Evolutionary conservation across 2,113 vertebrate genomes (phyloP).

Genomic region (Oenanthe melanoleuca): DNA sequence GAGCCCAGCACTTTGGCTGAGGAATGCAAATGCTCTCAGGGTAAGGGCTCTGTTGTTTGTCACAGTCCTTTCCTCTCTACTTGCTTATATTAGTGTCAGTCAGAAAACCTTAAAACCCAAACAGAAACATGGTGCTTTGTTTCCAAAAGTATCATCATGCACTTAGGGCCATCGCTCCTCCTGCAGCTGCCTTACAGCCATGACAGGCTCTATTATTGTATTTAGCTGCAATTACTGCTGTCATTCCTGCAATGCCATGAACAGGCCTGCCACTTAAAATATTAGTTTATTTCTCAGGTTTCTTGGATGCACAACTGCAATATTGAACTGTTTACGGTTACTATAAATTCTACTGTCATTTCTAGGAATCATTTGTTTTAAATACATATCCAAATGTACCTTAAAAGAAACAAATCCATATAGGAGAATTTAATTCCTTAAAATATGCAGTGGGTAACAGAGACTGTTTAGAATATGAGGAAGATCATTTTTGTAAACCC

Average conservation of each 20-base stretch:
- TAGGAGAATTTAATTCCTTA: background rate
- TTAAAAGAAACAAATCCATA: slow-evolving; percentile 23
- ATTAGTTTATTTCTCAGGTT: background rate
- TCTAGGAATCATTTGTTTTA: slow-evolving; percentile 1
- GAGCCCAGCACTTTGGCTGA: background rate
- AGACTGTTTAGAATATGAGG: background rate
- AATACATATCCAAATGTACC: background rate
- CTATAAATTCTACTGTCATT: background rate
- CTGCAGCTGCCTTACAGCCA: background rate
- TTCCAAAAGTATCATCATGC: background rate
- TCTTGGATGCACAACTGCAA: background rate
- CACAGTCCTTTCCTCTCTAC: background rate
- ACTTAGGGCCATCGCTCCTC: background rate
- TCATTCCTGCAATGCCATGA: background rate
- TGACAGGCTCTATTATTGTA: background rate
- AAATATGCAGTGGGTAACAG: background rate
- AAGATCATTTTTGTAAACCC: background rate
- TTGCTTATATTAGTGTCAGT: background rate
- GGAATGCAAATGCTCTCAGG: background rate
- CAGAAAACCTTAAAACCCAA: background rate
- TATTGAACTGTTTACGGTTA: background rate
- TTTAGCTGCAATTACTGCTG: background rate
- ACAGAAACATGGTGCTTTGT: background rate
- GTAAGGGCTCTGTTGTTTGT: background rate
- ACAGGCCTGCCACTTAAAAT: background rate